These are phyloP conservation scores for Ceryle rudis DNA, from an alignment of 2,797 vertebrate genomes.

Conservation along the genomic window DNA sequence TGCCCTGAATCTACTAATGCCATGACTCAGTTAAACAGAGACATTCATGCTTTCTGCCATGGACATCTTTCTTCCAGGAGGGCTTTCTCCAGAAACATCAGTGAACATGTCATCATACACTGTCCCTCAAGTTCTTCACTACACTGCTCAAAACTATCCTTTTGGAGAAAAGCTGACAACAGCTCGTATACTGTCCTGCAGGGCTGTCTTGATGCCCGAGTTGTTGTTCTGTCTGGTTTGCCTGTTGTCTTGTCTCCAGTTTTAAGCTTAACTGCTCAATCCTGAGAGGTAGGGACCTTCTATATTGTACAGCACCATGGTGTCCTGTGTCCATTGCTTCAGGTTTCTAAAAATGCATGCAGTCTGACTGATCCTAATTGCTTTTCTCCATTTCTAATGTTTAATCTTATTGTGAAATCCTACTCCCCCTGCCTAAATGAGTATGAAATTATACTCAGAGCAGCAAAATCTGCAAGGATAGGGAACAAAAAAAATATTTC, in stretches of 20 bases:
- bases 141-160: background rate
- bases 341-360: conserved; percentile 18
- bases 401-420: conserved; percentile 32
- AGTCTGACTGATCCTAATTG: background rate
- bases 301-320: background rate
- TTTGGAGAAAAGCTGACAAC: background rate
- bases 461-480: background rate
- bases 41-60: background rate
- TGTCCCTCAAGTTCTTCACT: background rate
- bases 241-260: background rate
- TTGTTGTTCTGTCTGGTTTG: background rate
- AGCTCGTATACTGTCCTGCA: background rate
- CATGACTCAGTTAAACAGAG: background rate
- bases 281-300: background rate
- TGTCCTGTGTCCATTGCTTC: background rate
- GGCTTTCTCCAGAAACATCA: background rate
- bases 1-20: background rate
- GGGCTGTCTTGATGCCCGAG: background rate
- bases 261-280: background rate
- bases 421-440: background rate
- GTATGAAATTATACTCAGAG: background rate
- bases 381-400: conserved; percentile 31
- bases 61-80: background rate
- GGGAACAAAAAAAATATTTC: background rate
- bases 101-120: background rate